Evolutionary conservation across 1,140 invertebrate genomes (phyloP).

Genomic region (Drosophila kepulauana): DNA sequence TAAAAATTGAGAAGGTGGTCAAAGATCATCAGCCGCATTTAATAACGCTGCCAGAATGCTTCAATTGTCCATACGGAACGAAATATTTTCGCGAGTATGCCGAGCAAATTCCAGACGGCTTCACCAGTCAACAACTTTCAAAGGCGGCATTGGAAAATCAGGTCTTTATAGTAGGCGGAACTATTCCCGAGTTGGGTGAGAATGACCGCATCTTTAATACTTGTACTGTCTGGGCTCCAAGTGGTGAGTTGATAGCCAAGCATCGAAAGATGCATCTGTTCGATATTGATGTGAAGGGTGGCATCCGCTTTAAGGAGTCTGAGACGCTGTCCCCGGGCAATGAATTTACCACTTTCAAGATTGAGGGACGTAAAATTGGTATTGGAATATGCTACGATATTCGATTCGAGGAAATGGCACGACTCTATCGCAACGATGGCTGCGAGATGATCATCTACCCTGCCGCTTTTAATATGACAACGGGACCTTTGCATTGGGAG

Average conservation of each 20-base stretch:
- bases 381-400: conserved; percentile 98
- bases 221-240: conserved; percentile 93
- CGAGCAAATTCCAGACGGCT: conserved; percentile 92
- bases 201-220: conserved; percentile 93
- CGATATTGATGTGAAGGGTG: conserved; percentile 97
- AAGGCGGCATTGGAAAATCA: conserved; percentile 91
- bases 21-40: conserved; percentile 91
- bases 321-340: conserved; percentile 92
- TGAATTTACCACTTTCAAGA: conserved; percentile 90
- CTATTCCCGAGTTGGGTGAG: conserved; percentile 91
- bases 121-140: conserved; percentile 90
- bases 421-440: conserved; percentile 91
- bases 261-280: conserved; percentile 96
- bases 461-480: conserved; percentile 98
- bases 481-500: conserved; percentile 97
- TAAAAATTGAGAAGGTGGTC: conserved; percentile 90
- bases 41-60: conserved; percentile 95
- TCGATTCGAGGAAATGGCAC: conserved; percentile 95
- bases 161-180: conserved; percentile 95
- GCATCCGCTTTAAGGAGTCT: conserved; percentile 97
- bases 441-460: conserved; percentile 95
- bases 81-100: conserved; percentile 90
- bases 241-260: conserved; percentile 91
- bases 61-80: conserved; percentile 97
- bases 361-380: conserved; percentile 92